phyloP scores from a whole-genome alignment of 2,888 invertebrate species.

The Masnerella sp. region DNA sequence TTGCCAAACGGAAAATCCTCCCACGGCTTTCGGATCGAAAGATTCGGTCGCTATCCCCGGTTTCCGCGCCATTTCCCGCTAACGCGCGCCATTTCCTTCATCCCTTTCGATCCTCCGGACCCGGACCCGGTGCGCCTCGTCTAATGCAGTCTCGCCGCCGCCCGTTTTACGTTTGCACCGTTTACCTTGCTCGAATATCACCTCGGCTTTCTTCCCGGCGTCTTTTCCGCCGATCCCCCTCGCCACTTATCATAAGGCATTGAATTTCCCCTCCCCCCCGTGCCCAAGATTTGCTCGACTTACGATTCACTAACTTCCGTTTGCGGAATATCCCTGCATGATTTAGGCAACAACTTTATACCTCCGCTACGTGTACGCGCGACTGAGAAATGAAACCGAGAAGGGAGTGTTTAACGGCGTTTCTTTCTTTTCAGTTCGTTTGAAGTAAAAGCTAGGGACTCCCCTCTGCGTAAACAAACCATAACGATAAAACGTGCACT shows the following conservation, averaged over 20 bases:
- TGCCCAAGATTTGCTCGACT: conserved; percentile 71
- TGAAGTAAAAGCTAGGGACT: too few relatives aligned
- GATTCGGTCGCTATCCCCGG: conserved; percentile 75
- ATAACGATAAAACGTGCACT: too few relatives aligned
- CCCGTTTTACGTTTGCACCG: conserved; percentile 77
- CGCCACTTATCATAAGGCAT: conserved; percentile 53
- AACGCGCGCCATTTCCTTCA: conserved; percentile 78
- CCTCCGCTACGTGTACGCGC: conserved; percentile 14
- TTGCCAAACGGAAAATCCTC: conserved; percentile 65
- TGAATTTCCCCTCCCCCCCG: too few relatives aligned
- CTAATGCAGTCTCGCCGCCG: conserved; percentile 57
- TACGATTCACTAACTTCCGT: conserved; percentile 66
- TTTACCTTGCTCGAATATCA: conserved; percentile 76
- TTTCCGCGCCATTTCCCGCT: conserved; percentile 78
- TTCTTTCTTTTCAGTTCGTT: conserved; percentile 16
- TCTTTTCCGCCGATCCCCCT: conserved; percentile 58
- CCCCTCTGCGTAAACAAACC: too few relatives aligned
- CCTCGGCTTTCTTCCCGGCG: conserved; percentile 66
- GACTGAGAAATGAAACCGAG: conserved; percentile 16
- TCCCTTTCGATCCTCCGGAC: conserved; percentile 68
- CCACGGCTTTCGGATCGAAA: conserved; percentile 67
- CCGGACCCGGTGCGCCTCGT: conserved; percentile 42
- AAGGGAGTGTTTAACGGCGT: conserved; percentile 17
- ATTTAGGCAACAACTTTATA: conserved; percentile 30
- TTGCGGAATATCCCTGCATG: conserved; percentile 56